phyloP scores from a whole-genome alignment of 2,888 invertebrate genomes.

The Drosophila engyochracea region DNA sequence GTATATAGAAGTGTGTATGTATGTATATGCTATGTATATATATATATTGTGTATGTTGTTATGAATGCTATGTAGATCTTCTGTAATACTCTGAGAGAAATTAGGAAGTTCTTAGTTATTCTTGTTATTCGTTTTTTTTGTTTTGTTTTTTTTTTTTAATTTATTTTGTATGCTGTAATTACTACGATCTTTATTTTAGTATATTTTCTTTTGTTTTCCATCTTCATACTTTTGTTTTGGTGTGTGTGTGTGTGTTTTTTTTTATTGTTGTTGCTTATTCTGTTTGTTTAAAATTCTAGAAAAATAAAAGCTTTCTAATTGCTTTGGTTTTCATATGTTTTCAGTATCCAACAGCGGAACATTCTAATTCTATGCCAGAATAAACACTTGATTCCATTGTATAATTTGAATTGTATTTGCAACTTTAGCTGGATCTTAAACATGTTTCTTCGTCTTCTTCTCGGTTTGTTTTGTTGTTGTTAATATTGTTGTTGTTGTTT shows the following conservation, averaged over 20 bases:
- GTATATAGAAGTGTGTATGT: slow-evolving; percentile 30
- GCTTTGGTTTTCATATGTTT: slow-evolving; percentile 74
- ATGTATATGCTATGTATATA: slow-evolving; percentile 39
- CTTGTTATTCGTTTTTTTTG: slow-evolving; percentile 29
- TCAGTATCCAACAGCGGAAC: slow-evolving; percentile 33
- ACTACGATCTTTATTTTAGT: slow-evolving; percentile 5
- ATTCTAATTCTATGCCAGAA: slow-evolving; percentile 31
- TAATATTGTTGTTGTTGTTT: background rate
- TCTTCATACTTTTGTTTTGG: slow-evolving; percentile 3
- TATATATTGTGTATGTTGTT: slow-evolving; percentile 44
- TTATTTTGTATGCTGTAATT: slow-evolving; percentile 6
- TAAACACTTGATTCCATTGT: slow-evolving; percentile 41
- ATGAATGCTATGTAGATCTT: slow-evolving; percentile 49
- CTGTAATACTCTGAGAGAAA: slow-evolving; percentile 84
- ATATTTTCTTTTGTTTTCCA: slow-evolving; percentile 14
- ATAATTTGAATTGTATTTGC: slow-evolving; percentile 40
- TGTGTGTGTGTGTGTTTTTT: slow-evolving; percentile 2
- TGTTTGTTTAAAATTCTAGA: slow-evolving; percentile 81
- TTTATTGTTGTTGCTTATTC: slow-evolving; percentile 38
- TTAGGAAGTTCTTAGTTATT: slow-evolving; percentile 80
- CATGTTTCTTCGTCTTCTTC: background rate
- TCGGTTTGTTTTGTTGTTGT: background rate
- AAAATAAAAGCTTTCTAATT: slow-evolving; percentile 84
- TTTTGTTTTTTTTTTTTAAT: slow-evolving; percentile 11
- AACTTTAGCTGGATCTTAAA: slow-evolving; percentile 24